Evolutionary conservation across 2,113 vertebrate species (phyloP).

Genomic region (Chloropsis cyanopogon): DNA sequence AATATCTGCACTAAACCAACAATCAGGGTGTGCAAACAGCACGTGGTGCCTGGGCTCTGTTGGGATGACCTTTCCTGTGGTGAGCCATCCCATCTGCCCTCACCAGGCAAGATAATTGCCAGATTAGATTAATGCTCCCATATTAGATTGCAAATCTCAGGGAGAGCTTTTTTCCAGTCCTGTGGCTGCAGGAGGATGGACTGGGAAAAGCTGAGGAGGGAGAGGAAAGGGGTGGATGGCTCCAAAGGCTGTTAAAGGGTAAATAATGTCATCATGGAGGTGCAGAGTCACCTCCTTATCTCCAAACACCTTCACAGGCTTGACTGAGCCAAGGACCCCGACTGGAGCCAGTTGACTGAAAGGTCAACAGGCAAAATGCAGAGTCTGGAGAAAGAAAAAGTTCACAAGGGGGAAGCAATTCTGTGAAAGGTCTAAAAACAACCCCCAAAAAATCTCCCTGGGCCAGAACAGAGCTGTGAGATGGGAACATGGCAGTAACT

Average conservation of each 20-base stretch:
- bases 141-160: not conserved
- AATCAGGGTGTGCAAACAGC: slow-evolving; percentile 52
- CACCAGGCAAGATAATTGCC: slow-evolving; percentile 29
- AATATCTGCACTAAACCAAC: not conserved
- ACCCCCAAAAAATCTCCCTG: not conserved
- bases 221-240: not conserved
- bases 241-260: not conserved
- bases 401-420: not conserved
- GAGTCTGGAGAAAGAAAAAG: not conserved
- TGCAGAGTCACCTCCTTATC: not conserved
- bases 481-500: not conserved
- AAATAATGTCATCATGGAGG: not conserved
- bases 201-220: not conserved
- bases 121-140: slow-evolving; percentile 32
- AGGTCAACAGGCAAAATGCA: slow-evolving; percentile 59
- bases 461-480: not conserved
- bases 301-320: not conserved
- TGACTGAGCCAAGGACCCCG: not conserved
- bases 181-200: not conserved
- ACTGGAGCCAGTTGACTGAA: not conserved
- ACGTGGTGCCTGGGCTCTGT: slow-evolving; percentile 37
- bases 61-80: slow-evolving; percentile 42
- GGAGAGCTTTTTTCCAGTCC: not conserved
- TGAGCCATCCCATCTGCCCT: slow-evolving; percentile 44
- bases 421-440: not conserved